phyloP scores from a whole-genome alignment of 2,113 vertebrate species.

The Eptesicus fuscus region DNA sequence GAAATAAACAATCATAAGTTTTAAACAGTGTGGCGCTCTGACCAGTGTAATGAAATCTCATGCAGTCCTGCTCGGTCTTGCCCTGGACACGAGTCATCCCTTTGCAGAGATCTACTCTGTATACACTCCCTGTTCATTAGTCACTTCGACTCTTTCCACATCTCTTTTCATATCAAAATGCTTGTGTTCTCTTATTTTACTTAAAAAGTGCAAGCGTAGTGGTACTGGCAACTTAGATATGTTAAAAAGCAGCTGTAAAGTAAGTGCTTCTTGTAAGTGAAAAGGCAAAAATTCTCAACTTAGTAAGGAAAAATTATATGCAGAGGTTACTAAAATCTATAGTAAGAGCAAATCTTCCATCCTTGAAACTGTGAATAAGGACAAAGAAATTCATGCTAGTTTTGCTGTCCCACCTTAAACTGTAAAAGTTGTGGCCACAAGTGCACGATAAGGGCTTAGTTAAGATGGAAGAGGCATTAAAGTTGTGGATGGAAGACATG shows the following conservation, averaged over 20 bases:
- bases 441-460: neutral
- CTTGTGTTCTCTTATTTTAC: neutral
- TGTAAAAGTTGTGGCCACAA: neutral
- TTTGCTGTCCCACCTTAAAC: neutral
- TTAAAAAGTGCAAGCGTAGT: neutral
- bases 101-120: neutral
- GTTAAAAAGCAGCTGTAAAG: neutral
- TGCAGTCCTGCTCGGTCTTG: neutral
- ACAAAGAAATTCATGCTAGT: neutral
- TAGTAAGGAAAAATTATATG: neutral
- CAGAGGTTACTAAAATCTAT: neutral
- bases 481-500: neutral
- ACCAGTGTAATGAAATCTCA: neutral
- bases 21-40: neutral
- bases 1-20: neutral
- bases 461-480: neutral
- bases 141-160: neutral
- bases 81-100: neutral
- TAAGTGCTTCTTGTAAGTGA: neutral
- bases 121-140: neutral
- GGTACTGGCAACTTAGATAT: neutral
- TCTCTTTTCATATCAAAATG: neutral
- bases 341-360: neutral
- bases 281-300: neutral
- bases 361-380: neutral